phyloP scores from a whole-genome alignment of 2,797 vertebrate genomes.

The Perdix hodgsoniae region DNA sequence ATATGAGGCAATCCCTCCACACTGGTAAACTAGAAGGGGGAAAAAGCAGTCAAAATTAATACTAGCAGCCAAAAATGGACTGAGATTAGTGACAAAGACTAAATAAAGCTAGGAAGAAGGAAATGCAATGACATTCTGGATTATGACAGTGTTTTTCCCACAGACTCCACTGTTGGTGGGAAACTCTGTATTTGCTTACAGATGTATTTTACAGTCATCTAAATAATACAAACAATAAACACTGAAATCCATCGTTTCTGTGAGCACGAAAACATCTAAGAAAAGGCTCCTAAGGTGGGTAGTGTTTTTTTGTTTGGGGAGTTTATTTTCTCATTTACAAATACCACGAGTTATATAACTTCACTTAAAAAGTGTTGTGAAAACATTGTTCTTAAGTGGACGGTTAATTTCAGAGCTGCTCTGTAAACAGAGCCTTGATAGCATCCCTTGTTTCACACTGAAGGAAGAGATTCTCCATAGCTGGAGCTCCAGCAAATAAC shows the following conservation, averaged over 20 bases:
- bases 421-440: background rate
- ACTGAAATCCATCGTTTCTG: background rate
- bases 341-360: background rate
- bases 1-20: background rate
- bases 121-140: background rate
- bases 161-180: background rate
- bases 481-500: background rate
- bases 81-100: background rate
- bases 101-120: slow-evolving; percentile 32
- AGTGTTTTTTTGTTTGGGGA: background rate
- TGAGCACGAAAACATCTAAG: background rate
- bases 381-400: background rate
- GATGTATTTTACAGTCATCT: background rate
- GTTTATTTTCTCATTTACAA: background rate
- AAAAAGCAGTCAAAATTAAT: background rate
- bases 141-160: background rate
- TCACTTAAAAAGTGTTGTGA: background rate
- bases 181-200: slow-evolving; percentile 31
- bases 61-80: slow-evolving; percentile 8
- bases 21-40: background rate
- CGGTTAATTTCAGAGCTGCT: background rate
- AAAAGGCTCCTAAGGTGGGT: background rate
- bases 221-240: slow-evolving; percentile 1
- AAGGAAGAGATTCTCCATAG: background rate
- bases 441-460: background rate